Percentiles rank a stretch among this genome's conserved stretches.
Conservation (phyloP, 2,888 invertebrate genomes). For the Drosophila robusta region DNA sequence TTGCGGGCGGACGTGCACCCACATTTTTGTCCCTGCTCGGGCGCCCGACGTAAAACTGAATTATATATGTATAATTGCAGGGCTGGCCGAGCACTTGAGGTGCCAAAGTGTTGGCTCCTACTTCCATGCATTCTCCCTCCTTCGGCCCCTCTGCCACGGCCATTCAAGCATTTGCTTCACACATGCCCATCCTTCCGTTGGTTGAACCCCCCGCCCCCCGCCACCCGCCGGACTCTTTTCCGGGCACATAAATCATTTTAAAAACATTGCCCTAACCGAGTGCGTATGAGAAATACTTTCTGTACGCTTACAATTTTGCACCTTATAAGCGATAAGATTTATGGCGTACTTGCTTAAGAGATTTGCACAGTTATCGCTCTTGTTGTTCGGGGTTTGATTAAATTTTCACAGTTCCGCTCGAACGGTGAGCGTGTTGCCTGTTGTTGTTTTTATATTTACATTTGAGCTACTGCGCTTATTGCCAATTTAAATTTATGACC, state of each 20-base stretch:
- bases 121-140: background rate
- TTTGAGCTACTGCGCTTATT: conserved; percentile 10
- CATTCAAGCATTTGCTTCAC: conserved; percentile 37
- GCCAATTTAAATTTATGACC: conserved; percentile 35
- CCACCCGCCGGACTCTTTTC: conserved; percentile 7
- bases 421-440: conserved; percentile 3
- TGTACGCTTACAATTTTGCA: conserved; percentile 66
- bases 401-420: conserved; percentile 36
- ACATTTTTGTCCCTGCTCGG: conserved; percentile 2
- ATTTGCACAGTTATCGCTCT: conserved; percentile 39
- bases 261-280: conserved; percentile 64
- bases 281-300: conserved; percentile 65
- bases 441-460: conserved; percentile 13
- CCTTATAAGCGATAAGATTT: conserved; percentile 65
- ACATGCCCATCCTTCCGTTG: conserved; percentile 54
- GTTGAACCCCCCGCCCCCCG: too few species aligned
- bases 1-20: conserved; percentile 6
- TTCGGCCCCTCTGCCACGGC: background rate
- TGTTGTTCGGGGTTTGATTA: conserved; percentile 55
- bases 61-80: conserved; percentile 54
- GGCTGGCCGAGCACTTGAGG: conserved; percentile 72
- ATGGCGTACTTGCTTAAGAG: conserved; percentile 57
- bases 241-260: conserved; percentile 72
- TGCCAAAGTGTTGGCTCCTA: conserved; percentile 40
- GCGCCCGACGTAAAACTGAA: conserved; percentile 23